Evolutionary conservation across 2,888 invertebrate genomes (phyloP).

Genomic region (Dyspetes luteomarginatus): DNA sequence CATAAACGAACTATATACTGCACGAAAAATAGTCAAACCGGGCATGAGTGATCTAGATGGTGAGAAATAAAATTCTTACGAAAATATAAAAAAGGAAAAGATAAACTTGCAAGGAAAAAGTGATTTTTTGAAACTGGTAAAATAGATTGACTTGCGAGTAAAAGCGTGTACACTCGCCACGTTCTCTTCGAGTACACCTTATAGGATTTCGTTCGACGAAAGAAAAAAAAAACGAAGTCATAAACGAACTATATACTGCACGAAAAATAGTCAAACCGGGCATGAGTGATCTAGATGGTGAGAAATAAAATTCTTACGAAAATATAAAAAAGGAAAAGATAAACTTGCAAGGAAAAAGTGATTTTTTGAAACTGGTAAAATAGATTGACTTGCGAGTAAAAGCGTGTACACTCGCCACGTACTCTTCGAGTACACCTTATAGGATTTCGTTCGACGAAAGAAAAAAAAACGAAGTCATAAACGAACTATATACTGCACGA

Average conservation of each 20-base stretch:
- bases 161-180: too few relatives aligned
- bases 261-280: slow-evolving; percentile 12
- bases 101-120: too few relatives aligned
- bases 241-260: slow-evolving; percentile 3
- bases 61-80: too few relatives aligned
- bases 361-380: not conserved
- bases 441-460: not conserved
- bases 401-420: not conserved
- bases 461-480: slow-evolving; percentile 19
- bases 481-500: slow-evolving; percentile 8
- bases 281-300: slow-evolving; percentile 42
- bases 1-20: too few relatives aligned
- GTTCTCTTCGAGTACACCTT: too few relatives aligned
- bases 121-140: too few relatives aligned
- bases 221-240: too few relatives aligned
- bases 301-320: slow-evolving; percentile 44
- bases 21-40: too few relatives aligned
- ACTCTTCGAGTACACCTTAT: not conserved
- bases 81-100: too few relatives aligned
- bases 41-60: too few relatives aligned
- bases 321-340: slow-evolving; percentile 65
- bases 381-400: not conserved
- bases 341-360: not conserved
- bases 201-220: too few relatives aligned
- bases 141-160: too few relatives aligned